Evolutionary conservation across 2,797 vertebrate species (phyloP), one percentile per base, ranked within the genome.

Genomic region (Otolemur crassicaudatus): DNA sequence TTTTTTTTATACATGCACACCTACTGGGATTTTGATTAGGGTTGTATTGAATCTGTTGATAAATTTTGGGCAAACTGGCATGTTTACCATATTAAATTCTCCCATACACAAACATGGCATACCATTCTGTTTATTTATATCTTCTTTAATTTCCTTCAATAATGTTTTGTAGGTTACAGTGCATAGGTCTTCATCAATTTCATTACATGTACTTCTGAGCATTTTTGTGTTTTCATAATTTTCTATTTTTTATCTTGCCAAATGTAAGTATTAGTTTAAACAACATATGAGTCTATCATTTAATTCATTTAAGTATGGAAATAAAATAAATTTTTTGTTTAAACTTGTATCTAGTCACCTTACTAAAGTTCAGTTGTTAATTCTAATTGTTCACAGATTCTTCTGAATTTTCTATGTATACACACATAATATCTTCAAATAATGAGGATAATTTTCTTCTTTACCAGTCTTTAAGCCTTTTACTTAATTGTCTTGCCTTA

Each of bases 201-300:
- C 85, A 5, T 84, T 43, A 56, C 0, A 29, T 72, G 11, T 53
- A 25, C 43, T 97, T 25, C 76, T 90, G 87, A 67, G 29, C n/a
- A 77, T 43, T 60, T 79, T 76, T 5, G 73, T 83, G n/a, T 31
- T 75, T 77, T 65, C 53, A 49, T 73, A 43, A 73, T 72, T 91
- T 65, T 70, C 11, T 12, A 37, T 67, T 82, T 82, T 75, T 72
- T 82, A 46, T 65, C 34, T 94, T 88, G 67, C 31, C 86, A 79
- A 87, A 60, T 92, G 56, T 3, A 91, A 88, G 0, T 76, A 89
- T 80, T 89, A 31, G 91, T 83, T 94, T 81, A 81, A 97, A 93
- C 53, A 92, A 1, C 43, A 4, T 61, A 14, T 31, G 16, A 56
- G 56, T 61, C 29, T 73, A 34, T 16, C 43, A 34, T 43, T 73